phyloP scores from a whole-genome alignment of 1,140 invertebrate species.

The Microplitis mediator region DNA sequence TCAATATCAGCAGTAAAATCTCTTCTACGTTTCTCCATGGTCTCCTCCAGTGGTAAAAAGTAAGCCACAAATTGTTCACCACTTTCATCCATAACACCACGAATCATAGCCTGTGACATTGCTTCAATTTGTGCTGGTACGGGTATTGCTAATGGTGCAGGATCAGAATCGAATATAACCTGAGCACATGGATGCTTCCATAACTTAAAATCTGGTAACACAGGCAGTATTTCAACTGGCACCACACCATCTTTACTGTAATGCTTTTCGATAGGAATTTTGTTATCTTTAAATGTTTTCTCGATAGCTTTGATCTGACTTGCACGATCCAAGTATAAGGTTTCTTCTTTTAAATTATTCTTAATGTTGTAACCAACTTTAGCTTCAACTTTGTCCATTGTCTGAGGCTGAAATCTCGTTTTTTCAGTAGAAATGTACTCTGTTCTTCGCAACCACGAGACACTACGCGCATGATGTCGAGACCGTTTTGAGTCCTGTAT shows the following conservation, averaged over 20 bases:
- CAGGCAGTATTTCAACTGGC: constrained; percentile 86
- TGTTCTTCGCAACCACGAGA: constrained; percentile 96
- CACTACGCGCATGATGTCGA: constrained; percentile 88
- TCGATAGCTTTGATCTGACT: constrained; percentile 98
- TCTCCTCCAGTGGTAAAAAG: constrained; percentile 94
- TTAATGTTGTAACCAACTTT: constrained; percentile 98
- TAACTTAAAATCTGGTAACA: constrained; percentile 96
- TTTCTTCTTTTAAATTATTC: constrained; percentile 93
- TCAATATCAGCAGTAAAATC: constrained; percentile 80
- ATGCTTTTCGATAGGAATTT: constrained; percentile 86
- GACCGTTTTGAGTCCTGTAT: constrained; percentile 88
- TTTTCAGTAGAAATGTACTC: constrained; percentile 99
- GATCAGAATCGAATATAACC: constrained; percentile 98
- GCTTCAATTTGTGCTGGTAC: constrained; percentile 89
- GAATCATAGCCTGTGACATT: constrained; percentile 99
- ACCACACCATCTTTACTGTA: constrained; percentile 93
- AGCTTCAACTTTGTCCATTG: constrained; percentile 95
- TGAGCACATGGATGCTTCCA: constrained; percentile 99
- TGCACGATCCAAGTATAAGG: constrained; percentile 94
- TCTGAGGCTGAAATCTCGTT: constrained; percentile 93
- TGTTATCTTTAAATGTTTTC: constrained; percentile 95
- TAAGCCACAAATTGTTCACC: constrained; percentile 99
- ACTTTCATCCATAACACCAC: constrained; percentile 96
- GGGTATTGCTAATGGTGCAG: constrained; percentile 79
- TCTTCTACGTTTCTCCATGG: constrained; percentile 82